phyloP scores from a whole-genome alignment of 2,797 vertebrate genomes.

The Harpagifer antarcticus region DNA sequence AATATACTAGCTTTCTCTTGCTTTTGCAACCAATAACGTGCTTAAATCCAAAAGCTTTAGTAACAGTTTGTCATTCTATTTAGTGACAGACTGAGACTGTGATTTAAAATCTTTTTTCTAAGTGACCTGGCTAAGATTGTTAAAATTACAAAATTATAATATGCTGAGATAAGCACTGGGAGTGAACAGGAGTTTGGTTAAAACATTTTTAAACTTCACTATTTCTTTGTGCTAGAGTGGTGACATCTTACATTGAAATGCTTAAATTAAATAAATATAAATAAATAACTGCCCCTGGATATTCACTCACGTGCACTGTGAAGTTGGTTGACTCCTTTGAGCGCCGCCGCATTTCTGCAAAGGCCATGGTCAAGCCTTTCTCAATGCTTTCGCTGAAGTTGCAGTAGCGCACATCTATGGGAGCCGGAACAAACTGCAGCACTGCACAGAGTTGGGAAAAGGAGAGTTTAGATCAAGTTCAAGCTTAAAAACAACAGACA shows the following conservation, averaged over 20 bases:
- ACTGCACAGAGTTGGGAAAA: conserved; percentile 79
- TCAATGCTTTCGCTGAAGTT: conserved; percentile 93
- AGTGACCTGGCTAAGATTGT: no score
- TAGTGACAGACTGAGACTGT: no score
- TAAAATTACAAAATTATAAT: no score
- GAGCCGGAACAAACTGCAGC: conserved; percentile 95
- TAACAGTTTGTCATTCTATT: no score
- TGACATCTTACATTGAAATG: no score
- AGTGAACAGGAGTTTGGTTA: no score
- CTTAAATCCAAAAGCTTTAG: conserved; percentile 45
- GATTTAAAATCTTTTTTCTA: no score
- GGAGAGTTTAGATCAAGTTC: neutral
- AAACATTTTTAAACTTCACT: no score
- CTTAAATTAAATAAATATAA: no score
- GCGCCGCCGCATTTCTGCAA: conserved; percentile 89
- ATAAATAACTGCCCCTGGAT: no score
- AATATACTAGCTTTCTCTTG: conserved; percentile 11
- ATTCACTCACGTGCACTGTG: conserved; percentile 90
- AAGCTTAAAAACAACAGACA: conserved; percentile 3
- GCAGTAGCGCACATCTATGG: conserved; percentile 90
- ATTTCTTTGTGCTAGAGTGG: no score
- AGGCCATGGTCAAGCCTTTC: conserved; percentile 90
- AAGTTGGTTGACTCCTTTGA: conserved; percentile 88
- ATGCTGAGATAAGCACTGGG: no score
- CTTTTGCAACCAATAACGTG: conserved; percentile 19